phyloP scores from a whole-genome alignment of 2,113 vertebrate species.

The Nettapus auritus region DNA sequence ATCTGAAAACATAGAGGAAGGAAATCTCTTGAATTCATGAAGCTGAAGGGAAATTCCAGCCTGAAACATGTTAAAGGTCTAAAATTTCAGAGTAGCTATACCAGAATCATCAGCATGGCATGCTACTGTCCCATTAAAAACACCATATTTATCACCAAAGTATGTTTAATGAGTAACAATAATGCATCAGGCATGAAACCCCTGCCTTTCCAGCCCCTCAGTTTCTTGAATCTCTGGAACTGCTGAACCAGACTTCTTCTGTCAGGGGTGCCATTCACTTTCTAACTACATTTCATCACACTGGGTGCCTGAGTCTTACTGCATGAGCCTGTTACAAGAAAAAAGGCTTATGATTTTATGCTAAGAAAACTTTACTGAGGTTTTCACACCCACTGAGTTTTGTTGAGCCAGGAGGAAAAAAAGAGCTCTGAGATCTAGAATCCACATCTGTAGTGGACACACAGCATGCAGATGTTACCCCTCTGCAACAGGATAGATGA shows the following conservation, averaged over 20 bases:
- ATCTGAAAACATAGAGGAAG: neutral
- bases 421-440: neutral
- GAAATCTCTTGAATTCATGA: neutral
- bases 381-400: neutral
- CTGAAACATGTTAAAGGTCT: neutral
- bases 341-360: neutral
- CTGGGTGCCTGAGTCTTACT: neutral
- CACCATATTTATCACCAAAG: neutral
- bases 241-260: neutral
- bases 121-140: neutral
- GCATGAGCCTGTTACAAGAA: neutral
- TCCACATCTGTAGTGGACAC: neutral
- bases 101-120: neutral
- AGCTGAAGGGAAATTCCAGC: neutral
- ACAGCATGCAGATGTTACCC: neutral
- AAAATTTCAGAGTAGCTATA: neutral
- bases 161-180: fast-evolving
- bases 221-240: neutral
- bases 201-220: neutral
- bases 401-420: neutral
- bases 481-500: neutral
- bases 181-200: neutral
- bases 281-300: neutral
- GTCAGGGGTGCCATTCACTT: neutral
- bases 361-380: neutral